Percentiles rank a stretch among this genome's conserved stretches.
phyloP scores from a whole-genome alignment of 2,888 invertebrate genomes.

The Pristionchus mayeri region DNA sequence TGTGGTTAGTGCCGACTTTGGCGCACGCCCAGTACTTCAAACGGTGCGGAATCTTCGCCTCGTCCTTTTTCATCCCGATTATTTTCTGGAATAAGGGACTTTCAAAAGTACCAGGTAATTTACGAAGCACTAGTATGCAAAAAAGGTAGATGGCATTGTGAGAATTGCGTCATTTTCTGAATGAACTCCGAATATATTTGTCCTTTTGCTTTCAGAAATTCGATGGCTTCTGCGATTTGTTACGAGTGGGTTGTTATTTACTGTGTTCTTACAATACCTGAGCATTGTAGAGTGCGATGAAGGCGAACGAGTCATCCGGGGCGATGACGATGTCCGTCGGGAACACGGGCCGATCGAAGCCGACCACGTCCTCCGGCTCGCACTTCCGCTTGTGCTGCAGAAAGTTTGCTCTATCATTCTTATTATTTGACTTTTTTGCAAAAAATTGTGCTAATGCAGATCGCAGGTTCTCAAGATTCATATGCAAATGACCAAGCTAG shows the following conservation, averaged over 20 bases:
- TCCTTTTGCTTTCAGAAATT: too few species aligned
- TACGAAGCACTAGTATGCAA: too few species aligned
- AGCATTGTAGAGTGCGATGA: slow-evolving; percentile 5
- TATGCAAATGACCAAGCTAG: too few species aligned
- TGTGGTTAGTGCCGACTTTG: not conserved
- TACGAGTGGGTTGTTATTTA: too few species aligned
- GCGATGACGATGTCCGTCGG: slow-evolving; percentile 26
- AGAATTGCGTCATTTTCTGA: too few species aligned
- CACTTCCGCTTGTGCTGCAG: slow-evolving; percentile 23
- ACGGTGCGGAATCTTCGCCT: slow-evolving; percentile 13
- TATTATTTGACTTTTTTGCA: not conserved
- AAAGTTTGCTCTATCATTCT: not conserved
- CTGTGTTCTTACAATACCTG: not conserved
- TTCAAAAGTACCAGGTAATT: not conserved
- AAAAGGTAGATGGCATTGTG: too few species aligned
- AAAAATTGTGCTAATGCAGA: not conserved
- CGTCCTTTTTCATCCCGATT: not conserved
- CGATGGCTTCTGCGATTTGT: too few species aligned
- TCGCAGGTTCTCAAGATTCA: too few species aligned
- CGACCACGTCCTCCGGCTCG: not conserved
- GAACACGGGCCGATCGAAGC: not conserved
- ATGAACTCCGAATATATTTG: too few species aligned
- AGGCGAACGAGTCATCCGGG: not conserved
- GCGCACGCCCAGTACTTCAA: slow-evolving; percentile 2
- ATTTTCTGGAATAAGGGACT: not conserved